Percentiles rank a stretch among this genome's conserved stretches.
phyloP scores from a whole-genome alignment of 2,888 invertebrate species.

The Zygaena filipendulae region DNA sequence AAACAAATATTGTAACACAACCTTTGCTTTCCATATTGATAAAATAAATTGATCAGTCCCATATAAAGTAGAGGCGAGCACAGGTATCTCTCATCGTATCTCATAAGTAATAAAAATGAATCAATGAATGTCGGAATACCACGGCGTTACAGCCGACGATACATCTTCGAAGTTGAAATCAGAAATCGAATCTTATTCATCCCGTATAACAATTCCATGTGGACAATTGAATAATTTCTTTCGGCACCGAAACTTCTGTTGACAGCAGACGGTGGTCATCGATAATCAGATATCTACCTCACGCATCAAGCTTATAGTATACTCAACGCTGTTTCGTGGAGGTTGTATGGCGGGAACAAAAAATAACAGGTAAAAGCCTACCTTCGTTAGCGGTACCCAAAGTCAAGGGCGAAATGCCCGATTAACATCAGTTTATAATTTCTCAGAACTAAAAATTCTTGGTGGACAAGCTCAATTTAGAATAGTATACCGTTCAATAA shows the following conservation, averaged over 20 bases:
- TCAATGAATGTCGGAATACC: slow-evolving; percentile 17
- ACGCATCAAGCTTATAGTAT: slow-evolving; percentile 40
- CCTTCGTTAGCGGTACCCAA: slow-evolving; percentile 57
- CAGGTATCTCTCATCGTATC: slow-evolving; percentile 18
- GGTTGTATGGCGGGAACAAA: slow-evolving; percentile 34
- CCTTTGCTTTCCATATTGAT: no score
- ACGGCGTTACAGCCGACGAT: no score
- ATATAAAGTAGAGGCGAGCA: no score
- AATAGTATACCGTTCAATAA: no score
- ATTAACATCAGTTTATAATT: slow-evolving; percentile 56
- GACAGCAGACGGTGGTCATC: slow-evolving; percentile 54
- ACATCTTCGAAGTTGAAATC: no score
- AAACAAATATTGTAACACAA: no score
- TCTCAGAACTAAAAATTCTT: slow-evolving; percentile 46
- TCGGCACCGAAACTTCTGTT: slow-evolving; percentile 36
- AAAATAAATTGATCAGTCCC: no score
- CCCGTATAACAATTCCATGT: no score
- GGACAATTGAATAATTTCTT: slow-evolving; percentile 18
- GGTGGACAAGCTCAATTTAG: slow-evolving; percentile 31
- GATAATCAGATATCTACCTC: slow-evolving; percentile 48
- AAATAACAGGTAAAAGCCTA: slow-evolving; percentile 46
- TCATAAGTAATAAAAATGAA: slow-evolving; percentile 21
- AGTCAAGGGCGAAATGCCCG: slow-evolving; percentile 49
- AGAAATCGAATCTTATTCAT: slow-evolving; percentile 22
- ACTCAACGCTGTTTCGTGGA: slow-evolving; percentile 28